phyloP scores from a whole-genome alignment of 2,888 invertebrate species.

The Lasioglossum pauxillum region DNA sequence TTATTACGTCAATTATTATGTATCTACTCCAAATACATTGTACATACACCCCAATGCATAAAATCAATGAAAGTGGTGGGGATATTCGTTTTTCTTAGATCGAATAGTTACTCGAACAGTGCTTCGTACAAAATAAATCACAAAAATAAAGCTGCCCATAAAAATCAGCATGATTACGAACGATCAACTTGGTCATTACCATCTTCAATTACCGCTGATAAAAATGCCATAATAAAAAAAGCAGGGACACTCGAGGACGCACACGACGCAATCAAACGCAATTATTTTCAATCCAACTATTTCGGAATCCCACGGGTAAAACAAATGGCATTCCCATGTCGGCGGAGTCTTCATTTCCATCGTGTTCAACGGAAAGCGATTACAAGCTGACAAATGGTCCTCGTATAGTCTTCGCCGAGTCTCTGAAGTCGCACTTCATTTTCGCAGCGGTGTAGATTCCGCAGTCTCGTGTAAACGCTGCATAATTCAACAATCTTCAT shows the following conservation, averaged over 20 bases:
- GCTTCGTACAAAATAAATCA: neutral
- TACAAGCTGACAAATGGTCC: neutral
- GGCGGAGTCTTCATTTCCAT: neutral
- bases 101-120: too few species aligned
- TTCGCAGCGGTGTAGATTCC: neutral
- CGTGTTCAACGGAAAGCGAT: neutral
- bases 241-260: neutral
- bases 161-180: neutral
- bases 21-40: too few species aligned
- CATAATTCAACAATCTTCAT: neutral
- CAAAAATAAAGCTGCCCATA: neutral
- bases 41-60: too few species aligned
- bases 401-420: neutral
- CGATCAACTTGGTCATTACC: neutral
- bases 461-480: neutral
- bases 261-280: constrained; percentile 6
- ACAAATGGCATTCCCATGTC: neutral
- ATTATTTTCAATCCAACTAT: neutral
- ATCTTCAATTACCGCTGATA: neutral
- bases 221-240: neutral
- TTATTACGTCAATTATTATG: too few species aligned
- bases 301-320: neutral
- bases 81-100: too few species aligned
- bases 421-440: neutral
- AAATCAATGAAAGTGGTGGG: too few species aligned